Conservation (phyloP, 2,888 invertebrate species). For the Arrhopalites spinosus region DNA sequence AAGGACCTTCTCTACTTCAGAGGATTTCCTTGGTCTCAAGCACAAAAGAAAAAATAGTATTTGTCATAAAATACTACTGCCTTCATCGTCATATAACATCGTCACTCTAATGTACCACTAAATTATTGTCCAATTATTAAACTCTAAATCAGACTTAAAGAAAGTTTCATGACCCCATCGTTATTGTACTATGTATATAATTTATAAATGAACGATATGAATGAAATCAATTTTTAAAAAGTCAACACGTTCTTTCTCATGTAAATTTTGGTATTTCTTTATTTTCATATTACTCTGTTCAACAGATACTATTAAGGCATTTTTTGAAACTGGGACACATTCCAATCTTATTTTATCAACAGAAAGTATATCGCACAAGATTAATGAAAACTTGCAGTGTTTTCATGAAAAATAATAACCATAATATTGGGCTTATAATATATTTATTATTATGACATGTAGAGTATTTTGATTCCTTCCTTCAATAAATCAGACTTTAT, state of each 20-base stretch:
- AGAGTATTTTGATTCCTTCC: background rate
- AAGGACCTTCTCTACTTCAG: conserved; percentile 80
- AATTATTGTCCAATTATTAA: too few species aligned
- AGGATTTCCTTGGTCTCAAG: conserved; percentile 89
- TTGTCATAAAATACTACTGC: background rate
- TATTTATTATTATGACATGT: background rate
- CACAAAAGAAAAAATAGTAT: conserved; percentile 69
- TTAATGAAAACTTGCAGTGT: background rate
- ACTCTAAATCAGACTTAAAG: too few species aligned
- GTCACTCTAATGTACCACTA: too few species aligned
- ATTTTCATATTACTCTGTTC: conserved; percentile 21
- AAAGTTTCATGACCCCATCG: too few species aligned
- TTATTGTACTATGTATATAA: too few species aligned
- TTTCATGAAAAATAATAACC: conserved; percentile 1
- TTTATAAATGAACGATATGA: too few species aligned
- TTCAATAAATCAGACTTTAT: conserved; percentile 18
- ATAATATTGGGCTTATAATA: background rate
- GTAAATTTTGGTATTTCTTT: background rate
- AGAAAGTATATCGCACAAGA: conserved; percentile 3
- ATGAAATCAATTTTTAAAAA: too few species aligned
- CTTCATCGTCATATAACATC: too few species aligned
- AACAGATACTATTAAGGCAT: conserved; percentile 10
- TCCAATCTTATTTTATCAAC: conserved; percentile 1
- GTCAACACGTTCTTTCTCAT: too few species aligned
- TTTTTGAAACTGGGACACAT: background rate